Percentiles rank a stretch among this genome's conserved stretches.
phyloP scores from a whole-genome alignment of 2,797 vertebrate genomes.

The Valencia hispanica region DNA sequence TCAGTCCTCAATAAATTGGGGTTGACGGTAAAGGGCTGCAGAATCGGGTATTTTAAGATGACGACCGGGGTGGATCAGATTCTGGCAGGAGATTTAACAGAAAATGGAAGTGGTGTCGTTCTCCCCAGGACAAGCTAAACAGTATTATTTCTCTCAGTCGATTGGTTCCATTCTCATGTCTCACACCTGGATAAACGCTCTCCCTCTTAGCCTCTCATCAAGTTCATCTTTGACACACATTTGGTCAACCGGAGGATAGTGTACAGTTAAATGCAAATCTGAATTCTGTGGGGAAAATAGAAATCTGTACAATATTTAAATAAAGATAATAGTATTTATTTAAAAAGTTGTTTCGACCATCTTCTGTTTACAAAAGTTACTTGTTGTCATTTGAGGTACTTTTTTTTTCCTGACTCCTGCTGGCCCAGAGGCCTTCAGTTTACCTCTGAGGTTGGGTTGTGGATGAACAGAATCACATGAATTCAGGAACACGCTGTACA shows the following conservation, averaged over 20 bases:
- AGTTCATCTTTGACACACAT: slow-evolving; percentile 23
- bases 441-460: neutral
- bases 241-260: slow-evolving; percentile 50
- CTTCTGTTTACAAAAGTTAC: neutral
- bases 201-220: neutral
- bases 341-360: slow-evolving; percentile 54
- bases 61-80: neutral
- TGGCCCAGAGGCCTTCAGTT: neutral
- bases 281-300: slow-evolving; percentile 78
- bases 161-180: slow-evolving; percentile 29
- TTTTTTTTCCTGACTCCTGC: neutral
- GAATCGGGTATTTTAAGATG: neutral
- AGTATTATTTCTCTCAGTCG: slow-evolving; percentile 56
- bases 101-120: slow-evolving; percentile 28
- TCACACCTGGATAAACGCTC: slow-evolving; percentile 19
- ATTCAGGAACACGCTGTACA: slow-evolving; percentile 16
- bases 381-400: neutral
- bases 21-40: slow-evolving; percentile 17
- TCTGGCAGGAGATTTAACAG: slow-evolving; percentile 2
- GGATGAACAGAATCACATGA: slow-evolving; percentile 2
- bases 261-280: slow-evolving; percentile 40
- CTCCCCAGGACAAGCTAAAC: slow-evolving; percentile 62
- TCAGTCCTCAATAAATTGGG: neutral
- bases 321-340: slow-evolving; percentile 96
- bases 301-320: slow-evolving; percentile 95